Evolutionary conservation across 2,113 vertebrate genomes (phyloP).

Genomic region (Carassius carassius): DNA sequence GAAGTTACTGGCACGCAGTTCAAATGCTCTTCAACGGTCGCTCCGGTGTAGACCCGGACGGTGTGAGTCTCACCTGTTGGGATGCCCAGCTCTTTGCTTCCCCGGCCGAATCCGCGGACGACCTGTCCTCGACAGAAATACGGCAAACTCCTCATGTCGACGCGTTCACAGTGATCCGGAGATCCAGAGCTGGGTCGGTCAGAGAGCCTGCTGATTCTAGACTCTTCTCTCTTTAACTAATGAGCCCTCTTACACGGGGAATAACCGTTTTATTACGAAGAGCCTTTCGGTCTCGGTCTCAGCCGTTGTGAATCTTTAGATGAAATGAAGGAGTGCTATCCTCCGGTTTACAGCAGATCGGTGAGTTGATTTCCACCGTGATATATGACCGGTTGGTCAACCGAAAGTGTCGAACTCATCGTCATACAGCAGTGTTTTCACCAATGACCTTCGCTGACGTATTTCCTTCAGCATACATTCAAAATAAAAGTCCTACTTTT

Average conservation of each 20-base stretch:
- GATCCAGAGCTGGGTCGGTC: not conserved
- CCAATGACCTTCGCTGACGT: constrained; percentile 3
- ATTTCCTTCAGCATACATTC: not conserved
- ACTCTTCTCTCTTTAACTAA: constrained; percentile 10
- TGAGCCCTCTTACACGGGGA: not conserved
- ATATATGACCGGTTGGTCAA: not conserved
- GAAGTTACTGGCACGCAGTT: too few relatives aligned
- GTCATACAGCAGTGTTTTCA: too few relatives aligned
- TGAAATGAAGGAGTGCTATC: not conserved
- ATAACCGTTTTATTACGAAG: not conserved
- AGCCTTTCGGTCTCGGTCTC: not conserved
- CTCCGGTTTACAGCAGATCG: not conserved
- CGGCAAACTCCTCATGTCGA: constrained; percentile 81
- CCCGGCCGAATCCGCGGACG: constrained; percentile 88
- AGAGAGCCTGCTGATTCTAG: not conserved
- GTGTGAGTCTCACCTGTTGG: constrained; percentile 83
- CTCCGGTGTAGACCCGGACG: too few relatives aligned
- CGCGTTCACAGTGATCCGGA: not conserved
- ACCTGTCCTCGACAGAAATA: constrained; percentile 90
- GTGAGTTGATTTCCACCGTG: not conserved
- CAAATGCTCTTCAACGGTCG: too few relatives aligned
- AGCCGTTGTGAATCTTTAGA: not conserved
- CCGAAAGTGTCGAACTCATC: not conserved
- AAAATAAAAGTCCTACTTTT: constrained; percentile 30
- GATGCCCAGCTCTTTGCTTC: constrained; percentile 91